A percentile compares a stretch with the other conserved stretches of the same genome.
phyloP scores from a whole-genome alignment of 2,113 vertebrate species.

The Fulica atra region DNA sequence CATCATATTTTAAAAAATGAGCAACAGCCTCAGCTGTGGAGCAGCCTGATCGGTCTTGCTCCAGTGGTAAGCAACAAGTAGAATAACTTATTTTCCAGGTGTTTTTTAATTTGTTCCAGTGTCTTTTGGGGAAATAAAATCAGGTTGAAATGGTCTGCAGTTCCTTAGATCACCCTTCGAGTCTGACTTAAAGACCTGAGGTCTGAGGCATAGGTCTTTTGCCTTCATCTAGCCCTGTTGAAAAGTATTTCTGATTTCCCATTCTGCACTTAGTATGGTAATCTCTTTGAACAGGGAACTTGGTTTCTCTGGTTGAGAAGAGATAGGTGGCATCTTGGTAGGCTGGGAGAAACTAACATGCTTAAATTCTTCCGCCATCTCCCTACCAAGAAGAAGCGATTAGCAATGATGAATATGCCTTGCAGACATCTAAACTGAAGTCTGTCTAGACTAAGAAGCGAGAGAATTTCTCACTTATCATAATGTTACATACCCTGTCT shows the following conservation, averaged over 20 bases:
- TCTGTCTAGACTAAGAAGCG: neutral
- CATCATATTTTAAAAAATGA: neutral
- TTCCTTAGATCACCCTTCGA: neutral
- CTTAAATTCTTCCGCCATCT: neutral
- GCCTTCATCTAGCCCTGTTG: neutral
- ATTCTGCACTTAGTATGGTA: neutral
- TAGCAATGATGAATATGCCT: neutral
- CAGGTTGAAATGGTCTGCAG: neutral
- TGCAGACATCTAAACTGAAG: neutral
- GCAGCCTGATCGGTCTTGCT: neutral
- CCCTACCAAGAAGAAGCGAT: neutral
- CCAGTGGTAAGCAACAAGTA: neutral
- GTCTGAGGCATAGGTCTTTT: neutral
- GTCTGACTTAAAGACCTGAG: neutral
- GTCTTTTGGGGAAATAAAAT: neutral
- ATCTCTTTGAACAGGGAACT: neutral
- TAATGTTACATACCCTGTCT: neutral
- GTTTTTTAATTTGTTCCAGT: neutral
- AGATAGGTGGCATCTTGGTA: neutral
- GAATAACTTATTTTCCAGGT: neutral
- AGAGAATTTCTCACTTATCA: neutral
- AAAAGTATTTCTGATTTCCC: neutral
- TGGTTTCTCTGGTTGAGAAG: neutral
- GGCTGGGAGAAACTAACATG: neutral
- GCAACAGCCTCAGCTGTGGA: neutral